These are phyloP conservation scores for Todiramphus chloris DNA, from an alignment of 2,113 vertebrate genomes.

Conservation along the genomic window DNA sequence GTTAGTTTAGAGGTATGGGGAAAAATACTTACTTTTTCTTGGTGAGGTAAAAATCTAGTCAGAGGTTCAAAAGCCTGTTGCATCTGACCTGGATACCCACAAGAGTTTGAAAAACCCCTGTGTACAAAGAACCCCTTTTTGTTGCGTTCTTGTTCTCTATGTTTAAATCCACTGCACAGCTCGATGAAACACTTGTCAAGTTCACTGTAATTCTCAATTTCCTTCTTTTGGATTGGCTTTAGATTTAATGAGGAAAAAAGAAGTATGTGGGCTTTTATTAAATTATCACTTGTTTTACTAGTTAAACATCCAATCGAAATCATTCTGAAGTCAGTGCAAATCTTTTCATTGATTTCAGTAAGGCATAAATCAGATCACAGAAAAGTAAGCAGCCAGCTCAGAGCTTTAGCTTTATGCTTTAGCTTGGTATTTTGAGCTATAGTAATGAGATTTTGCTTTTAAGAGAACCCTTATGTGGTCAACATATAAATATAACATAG, in stretches of 20 bases:
- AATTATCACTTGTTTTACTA: conserved; percentile 51
- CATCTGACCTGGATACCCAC: background rate
- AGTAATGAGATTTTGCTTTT: conserved; percentile 68
- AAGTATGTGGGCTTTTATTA: conserved; percentile 69
- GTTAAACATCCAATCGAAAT: conserved; percentile 34
- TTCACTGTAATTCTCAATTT: conserved; percentile 65
- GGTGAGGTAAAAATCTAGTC: background rate
- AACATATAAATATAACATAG: background rate
- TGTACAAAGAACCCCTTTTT: background rate
- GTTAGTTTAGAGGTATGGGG: background rate
- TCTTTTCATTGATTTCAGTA: conserved; percentile 60
- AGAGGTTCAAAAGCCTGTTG: background rate
- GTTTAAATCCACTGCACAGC: conserved; percentile 32
- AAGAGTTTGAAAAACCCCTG: background rate
- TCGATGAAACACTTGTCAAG: conserved; percentile 60
- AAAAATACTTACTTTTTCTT: background rate
- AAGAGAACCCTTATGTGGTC: conserved; percentile 4
- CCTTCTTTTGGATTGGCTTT: conserved; percentile 65
- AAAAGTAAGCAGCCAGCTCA: conserved; percentile 42
- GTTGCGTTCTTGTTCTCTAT: conserved; percentile 46
- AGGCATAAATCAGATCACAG: conserved; percentile 39
- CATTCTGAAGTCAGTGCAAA: conserved; percentile 33
- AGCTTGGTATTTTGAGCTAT: conserved; percentile 54
- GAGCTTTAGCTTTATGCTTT: conserved; percentile 62
- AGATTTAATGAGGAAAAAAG: conserved; percentile 64